A percentile compares a stretch with the other conserved stretches of the same genome.
These are phyloP conservation scores for Cladopsammia gracilis DNA, from an alignment of 64 coral and sea anemone species.

Conservation along the genomic window DNA sequence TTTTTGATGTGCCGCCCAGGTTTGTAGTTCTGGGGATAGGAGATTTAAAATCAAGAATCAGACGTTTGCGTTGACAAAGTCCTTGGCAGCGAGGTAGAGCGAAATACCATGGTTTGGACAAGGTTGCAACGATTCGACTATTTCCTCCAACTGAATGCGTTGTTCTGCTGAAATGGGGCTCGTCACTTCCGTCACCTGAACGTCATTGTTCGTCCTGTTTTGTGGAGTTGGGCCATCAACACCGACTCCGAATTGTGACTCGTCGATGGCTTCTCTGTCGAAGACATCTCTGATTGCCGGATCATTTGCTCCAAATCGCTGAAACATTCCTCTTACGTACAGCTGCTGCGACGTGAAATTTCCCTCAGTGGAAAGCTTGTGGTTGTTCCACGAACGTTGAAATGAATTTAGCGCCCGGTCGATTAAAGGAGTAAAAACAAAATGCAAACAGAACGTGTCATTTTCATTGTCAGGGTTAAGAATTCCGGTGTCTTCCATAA, in stretches of 20 bases:
- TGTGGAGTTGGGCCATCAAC: not conserved
- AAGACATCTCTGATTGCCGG: not conserved
- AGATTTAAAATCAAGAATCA: not conserved
- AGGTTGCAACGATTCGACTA: not conserved
- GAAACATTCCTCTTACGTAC: not conserved
- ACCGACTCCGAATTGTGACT: not conserved
- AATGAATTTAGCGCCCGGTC: not conserved
- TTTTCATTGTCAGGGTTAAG: slow-evolving; percentile 39
- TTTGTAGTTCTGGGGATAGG: no score
- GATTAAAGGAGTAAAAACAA: slow-evolving; percentile 8
- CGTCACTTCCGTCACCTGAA: not conserved
- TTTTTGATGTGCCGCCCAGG: no score
- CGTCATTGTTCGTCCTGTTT: slow-evolving; percentile 5
- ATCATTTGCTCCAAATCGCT: not conserved
- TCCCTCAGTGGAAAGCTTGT: not conserved
- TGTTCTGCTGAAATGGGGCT: not conserved
- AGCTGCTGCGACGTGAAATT: slow-evolving; percentile 2
- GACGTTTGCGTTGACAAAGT: not conserved
- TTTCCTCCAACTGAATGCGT: not conserved
- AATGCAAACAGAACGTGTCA: slow-evolving; percentile 15
- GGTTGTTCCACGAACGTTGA: slow-evolving; percentile 31
- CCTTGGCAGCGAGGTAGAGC: not conserved
- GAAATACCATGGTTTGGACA: slow-evolving; percentile 19
- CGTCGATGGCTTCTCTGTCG: not conserved
- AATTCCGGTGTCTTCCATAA: slow-evolving; percentile 48